A percentile compares a stretch with the other conserved stretches of the same genome.
Evolutionary conservation across 2,888 invertebrate genomes (phyloP).

Genomic region (Caenorhabditis sinica): DNA sequence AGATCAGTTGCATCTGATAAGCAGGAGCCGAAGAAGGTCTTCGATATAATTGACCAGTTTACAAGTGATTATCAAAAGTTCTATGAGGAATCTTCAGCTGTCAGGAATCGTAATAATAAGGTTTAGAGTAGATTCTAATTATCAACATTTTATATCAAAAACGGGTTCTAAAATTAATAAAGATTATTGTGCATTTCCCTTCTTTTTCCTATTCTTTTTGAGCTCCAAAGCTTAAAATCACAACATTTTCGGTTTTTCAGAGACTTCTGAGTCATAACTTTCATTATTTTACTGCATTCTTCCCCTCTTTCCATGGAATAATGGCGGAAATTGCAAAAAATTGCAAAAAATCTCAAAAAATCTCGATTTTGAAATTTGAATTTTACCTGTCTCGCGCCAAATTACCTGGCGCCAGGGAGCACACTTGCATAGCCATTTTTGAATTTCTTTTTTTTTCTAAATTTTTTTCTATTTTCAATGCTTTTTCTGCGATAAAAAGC

Average conservation of each 20-base stretch:
- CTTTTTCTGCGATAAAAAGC: neutral
- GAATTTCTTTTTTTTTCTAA: neutral
- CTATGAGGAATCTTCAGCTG: constrained; percentile 44
- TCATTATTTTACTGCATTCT: no score
- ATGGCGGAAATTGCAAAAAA: no score
- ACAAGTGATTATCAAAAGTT: constrained; percentile 60
- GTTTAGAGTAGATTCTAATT: neutral
- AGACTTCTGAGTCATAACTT: no score
- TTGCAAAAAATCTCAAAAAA: no score
- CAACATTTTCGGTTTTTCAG: no score
- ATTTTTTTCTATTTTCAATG: neutral
- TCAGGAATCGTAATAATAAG: constrained; percentile 41
- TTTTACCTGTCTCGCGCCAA: neutral
- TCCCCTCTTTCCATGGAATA: no score
- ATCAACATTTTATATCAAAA: neutral
- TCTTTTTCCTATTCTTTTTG: no score
- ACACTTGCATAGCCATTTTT: neutral
- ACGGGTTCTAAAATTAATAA: constrained; percentile 8
- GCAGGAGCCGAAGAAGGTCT: constrained; percentile 61
- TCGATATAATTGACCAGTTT: constrained; percentile 61
- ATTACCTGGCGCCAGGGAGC: neutral
- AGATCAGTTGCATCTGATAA: constrained; percentile 33
- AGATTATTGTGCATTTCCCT: no score
- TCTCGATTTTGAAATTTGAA: neutral
- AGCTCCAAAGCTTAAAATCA: no score